Conservation (phyloP, 2,797 vertebrate species). For the Sardinella longiceps region DNA sequence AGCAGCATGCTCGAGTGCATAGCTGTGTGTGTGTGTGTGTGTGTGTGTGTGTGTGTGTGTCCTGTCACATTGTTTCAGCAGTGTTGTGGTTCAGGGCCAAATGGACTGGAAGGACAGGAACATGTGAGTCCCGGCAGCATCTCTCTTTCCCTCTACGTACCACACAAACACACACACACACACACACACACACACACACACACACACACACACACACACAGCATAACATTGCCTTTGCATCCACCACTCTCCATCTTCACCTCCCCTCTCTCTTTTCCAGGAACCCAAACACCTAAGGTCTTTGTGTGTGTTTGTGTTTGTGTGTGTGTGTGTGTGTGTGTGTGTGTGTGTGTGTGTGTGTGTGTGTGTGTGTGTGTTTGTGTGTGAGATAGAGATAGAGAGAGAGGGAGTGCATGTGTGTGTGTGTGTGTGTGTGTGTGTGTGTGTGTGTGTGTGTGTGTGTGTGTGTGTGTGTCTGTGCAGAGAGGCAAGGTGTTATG, state of each 20-base stretch:
- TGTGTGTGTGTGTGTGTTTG: background rate
- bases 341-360: background rate
- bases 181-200: background rate
- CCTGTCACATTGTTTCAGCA: background rate
- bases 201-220: background rate
- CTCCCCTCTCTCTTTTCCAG: too few species aligned
- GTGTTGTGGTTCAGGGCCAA: too few species aligned
- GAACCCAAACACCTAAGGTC: too few species aligned
- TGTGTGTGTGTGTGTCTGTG: slow-evolving; percentile 1
- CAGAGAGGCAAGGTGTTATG: background rate
- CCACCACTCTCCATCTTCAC: too few species aligned
- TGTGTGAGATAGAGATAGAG: too few species aligned
- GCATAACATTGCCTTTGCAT: too few species aligned
- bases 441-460: background rate
- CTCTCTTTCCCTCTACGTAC: background rate
- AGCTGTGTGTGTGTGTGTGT: background rate
- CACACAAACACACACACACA: background rate
- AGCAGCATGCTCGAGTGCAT: background rate
- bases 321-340: background rate
- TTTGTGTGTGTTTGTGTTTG: background rate
- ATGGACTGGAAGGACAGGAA: too few species aligned
- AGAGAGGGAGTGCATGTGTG: too few species aligned
- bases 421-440: background rate
- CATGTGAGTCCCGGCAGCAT: too few species aligned
- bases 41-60: background rate